A percentile compares a stretch with the other conserved stretches of the same genome.
Conservation (phyloP, 35 echinoderm and acorn worm species). For the Nesometra sesokonis region DNA sequence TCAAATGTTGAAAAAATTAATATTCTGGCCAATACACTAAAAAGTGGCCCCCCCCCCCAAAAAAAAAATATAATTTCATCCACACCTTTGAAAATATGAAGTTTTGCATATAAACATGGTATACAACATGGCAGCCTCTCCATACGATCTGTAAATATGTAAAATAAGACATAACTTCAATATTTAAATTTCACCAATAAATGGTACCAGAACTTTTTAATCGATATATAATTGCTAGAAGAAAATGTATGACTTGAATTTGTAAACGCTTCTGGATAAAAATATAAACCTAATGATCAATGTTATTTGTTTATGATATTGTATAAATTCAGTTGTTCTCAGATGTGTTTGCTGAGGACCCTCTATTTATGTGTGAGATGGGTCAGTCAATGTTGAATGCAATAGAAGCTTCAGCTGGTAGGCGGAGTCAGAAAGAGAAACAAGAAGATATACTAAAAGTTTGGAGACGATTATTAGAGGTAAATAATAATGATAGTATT, state of each 20-base stretch:
- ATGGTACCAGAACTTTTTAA: too few relatives aligned
- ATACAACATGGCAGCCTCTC: too few relatives aligned
- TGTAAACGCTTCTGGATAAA: too few relatives aligned
- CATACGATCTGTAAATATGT: too few relatives aligned
- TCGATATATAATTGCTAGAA: not conserved
- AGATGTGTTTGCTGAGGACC: slow-evolving; percentile 88
- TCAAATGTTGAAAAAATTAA: not conserved
- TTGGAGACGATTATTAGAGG: slow-evolving; percentile 78
- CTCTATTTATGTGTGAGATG: slow-evolving; percentile 82
- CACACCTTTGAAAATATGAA: too few relatives aligned
- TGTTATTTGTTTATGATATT: not conserved
- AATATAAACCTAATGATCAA: not conserved
- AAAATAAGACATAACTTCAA: too few relatives aligned
- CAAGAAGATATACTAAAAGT: slow-evolving; percentile 67
- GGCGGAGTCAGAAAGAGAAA: slow-evolving; percentile 76
- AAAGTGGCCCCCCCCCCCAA: too few relatives aligned
- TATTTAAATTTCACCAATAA: too few relatives aligned
- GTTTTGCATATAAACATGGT: too few relatives aligned
- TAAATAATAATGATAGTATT: not conserved
- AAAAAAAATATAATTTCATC: too few relatives aligned
- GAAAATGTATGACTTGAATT: not conserved
- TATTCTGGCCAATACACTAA: not conserved
- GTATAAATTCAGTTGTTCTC: slow-evolving; percentile 56
- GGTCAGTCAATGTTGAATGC: slow-evolving; percentile 50
- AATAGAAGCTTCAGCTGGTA: slow-evolving; percentile 55